phyloP scores from a whole-genome alignment of 2,113 vertebrate genomes.

The Cercopithecus mona region DNA sequence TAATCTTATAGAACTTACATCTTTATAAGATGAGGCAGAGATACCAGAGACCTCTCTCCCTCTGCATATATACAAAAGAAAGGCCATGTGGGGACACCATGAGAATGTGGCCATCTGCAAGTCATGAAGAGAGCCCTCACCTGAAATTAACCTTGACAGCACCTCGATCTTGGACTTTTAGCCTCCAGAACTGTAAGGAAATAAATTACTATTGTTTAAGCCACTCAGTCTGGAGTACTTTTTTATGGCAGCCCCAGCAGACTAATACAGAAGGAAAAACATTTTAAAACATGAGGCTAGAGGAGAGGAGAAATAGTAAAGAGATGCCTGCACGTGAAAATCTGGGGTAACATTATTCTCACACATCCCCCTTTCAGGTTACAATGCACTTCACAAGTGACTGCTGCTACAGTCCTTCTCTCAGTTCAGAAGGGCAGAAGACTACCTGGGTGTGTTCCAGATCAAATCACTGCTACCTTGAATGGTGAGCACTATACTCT shows the following conservation, averaged over 20 bases:
- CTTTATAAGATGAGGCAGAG: background rate
- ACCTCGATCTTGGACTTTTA: background rate
- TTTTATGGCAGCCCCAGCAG: background rate
- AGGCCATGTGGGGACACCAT: background rate
- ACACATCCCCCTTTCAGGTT: too few species aligned
- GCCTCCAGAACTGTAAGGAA: background rate
- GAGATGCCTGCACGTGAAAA: background rate
- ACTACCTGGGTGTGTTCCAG: background rate
- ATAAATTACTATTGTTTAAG: background rate
- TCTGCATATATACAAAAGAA: background rate
- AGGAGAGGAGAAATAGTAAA: background rate
- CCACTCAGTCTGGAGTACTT: background rate
- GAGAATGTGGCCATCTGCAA: background rate
- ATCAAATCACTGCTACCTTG: accelerated
- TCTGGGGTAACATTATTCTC: background rate
- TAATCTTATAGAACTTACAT: background rate
- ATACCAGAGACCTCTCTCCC: background rate
- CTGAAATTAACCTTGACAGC: background rate
- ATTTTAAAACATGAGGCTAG: background rate
- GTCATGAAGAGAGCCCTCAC: background rate
- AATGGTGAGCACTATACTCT: background rate
- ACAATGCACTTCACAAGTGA: background rate
- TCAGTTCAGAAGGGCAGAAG: background rate
- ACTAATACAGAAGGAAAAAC: background rate
- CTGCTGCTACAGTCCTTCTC: background rate